Conservation (phyloP, 2,113 vertebrate species). For the crab-eating macaque (Macaca fascicularis) region DNA sequence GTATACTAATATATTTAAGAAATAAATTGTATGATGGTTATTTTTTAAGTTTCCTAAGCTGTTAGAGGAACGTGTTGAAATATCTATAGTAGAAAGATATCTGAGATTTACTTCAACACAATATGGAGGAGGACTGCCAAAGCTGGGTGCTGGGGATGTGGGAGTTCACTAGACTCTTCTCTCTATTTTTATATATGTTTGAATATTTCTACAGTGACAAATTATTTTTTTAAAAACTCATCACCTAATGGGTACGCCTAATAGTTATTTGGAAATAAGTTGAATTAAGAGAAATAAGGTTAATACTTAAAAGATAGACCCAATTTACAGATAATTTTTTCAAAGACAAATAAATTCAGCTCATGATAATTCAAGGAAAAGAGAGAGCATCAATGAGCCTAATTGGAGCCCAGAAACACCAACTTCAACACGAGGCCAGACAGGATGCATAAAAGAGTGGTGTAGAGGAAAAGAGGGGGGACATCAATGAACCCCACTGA, state of each 20-base stretch:
- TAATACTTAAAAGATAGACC: neutral
- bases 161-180: neutral
- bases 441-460: neutral
- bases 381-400: neutral
- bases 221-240: neutral
- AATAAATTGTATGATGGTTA: neutral
- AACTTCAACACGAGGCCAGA: neutral
- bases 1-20: neutral
- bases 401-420: neutral
- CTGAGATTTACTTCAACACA: neutral
- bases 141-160: neutral
- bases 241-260: neutral
- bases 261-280: neutral
- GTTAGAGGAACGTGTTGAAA: neutral
- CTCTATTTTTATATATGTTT: neutral
- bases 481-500: too few relatives aligned
- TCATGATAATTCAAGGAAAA: neutral
- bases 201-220: neutral
- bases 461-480: neutral
- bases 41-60: neutral
- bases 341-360: neutral
- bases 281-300: neutral
- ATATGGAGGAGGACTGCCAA: neutral
- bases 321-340: neutral
- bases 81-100: neutral